phyloP scores from a whole-genome alignment of 2,113 vertebrate species.

The Piprites chloris region DNA sequence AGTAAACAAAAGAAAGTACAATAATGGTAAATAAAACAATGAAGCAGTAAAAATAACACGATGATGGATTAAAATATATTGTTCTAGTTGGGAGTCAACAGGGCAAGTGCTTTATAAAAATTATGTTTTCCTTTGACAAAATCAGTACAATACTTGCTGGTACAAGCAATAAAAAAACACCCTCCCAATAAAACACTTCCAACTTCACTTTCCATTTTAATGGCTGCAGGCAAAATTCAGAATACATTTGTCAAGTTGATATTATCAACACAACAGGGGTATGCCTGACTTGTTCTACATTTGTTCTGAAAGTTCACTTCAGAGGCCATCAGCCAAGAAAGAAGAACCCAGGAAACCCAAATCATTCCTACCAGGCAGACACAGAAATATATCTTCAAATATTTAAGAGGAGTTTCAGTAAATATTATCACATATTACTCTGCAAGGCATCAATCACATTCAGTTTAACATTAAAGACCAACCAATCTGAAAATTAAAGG shows the following conservation, averaged over 20 bases:
- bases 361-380: not conserved
- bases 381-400: not conserved
- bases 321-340: not conserved
- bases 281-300: constrained; percentile 26
- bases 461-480: not conserved
- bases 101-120: constrained; percentile 37
- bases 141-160: constrained; percentile 36
- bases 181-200: constrained; percentile 37
- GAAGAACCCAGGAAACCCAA: not conserved
- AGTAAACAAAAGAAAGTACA: not conserved
- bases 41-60: constrained; percentile 17
- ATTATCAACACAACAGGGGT: constrained; percentile 48
- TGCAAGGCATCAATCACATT: constrained; percentile 7
- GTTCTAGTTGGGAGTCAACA: constrained; percentile 7
- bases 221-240: constrained; percentile 50
- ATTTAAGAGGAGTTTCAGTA: constrained; percentile 8
- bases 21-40: constrained; percentile 24
- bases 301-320: constrained; percentile 38
- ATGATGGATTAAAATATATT: constrained; percentile 31
- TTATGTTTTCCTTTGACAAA: constrained; percentile 47
- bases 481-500: constrained; percentile 5
- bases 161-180: constrained; percentile 29
- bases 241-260: constrained; percentile 57
- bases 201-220: constrained; percentile 51
- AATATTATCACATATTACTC: constrained; percentile 19